phyloP scores from a whole-genome alignment of 2,888 invertebrate species.

The Malthinus flaveolus region DNA sequence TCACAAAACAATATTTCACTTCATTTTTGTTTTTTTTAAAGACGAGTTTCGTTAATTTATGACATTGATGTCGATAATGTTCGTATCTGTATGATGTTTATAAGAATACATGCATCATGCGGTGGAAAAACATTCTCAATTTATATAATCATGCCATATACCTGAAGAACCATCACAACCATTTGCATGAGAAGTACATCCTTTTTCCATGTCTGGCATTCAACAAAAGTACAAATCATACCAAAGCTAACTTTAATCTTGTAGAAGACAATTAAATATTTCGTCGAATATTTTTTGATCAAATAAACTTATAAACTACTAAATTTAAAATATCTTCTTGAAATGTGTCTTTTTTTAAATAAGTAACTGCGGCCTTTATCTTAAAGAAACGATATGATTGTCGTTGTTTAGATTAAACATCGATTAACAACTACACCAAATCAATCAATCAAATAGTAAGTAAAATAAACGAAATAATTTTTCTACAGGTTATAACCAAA shows the following conservation, averaged over 20 bases:
- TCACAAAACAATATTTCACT: constrained; percentile 39
- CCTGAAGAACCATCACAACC: constrained; percentile 93
- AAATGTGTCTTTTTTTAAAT: neutral
- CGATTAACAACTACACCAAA: too few relatives aligned
- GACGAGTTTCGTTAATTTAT: neutral
- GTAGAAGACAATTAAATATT: neutral
- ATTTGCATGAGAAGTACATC: constrained; percentile 90
- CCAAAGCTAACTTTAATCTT: constrained; percentile 43
- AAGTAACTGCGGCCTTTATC: too few relatives aligned
- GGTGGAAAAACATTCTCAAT: constrained; percentile 24
- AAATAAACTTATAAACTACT: neutral
- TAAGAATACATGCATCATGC: constrained; percentile 29
- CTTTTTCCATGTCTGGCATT: constrained; percentile 79
- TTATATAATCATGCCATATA: constrained; percentile 45
- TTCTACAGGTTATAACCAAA: too few relatives aligned
- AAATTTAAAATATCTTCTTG: neutral
- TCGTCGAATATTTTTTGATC: neutral
- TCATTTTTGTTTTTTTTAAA: neutral
- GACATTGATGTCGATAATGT: constrained; percentile 1
- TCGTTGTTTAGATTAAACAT: too few relatives aligned
- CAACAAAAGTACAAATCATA: constrained; percentile 67
- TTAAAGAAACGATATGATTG: too few relatives aligned
- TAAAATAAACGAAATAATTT: too few relatives aligned
- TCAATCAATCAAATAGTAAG: too few relatives aligned
- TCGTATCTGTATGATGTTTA: constrained; percentile 12